phyloP scores from a whole-genome alignment of 2,797 vertebrate genomes.

The Pangasius sanitwongsei region DNA sequence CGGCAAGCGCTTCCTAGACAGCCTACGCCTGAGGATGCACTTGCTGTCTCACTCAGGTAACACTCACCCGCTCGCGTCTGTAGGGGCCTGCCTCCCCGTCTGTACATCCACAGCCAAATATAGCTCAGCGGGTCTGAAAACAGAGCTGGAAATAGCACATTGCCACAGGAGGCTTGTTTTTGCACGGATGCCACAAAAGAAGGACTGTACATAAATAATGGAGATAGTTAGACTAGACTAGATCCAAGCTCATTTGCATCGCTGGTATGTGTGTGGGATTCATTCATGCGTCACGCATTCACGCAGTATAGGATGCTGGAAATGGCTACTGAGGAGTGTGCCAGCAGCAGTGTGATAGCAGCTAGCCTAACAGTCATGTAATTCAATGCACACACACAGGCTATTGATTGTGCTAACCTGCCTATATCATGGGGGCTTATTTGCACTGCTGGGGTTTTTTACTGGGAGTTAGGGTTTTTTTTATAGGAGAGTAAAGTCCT shows the following conservation, averaged over 20 bases:
- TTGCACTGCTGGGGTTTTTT: slow-evolving; percentile 56
- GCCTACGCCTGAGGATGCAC: slow-evolving; percentile 96
- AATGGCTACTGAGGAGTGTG: slow-evolving; percentile 31
- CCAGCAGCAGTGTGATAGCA: slow-evolving; percentile 45
- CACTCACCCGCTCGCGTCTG: slow-evolving; percentile 41
- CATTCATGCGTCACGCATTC: slow-evolving; percentile 31
- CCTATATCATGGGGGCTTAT: slow-evolving; percentile 57
- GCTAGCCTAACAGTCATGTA: slow-evolving; percentile 55
- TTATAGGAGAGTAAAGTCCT: slow-evolving; percentile 39
- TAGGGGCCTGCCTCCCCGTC: slow-evolving; percentile 54
- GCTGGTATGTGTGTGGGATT: slow-evolving; percentile 24
- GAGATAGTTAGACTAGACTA: not conserved
- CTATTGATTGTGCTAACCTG: slow-evolving; percentile 63
- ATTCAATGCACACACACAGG: slow-evolving; percentile 60
- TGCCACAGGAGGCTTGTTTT: slow-evolving; percentile 10
- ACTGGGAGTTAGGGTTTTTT: slow-evolving; percentile 32
- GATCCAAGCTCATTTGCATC: slow-evolving; percentile 2
- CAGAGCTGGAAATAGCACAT: slow-evolving; percentile 32
- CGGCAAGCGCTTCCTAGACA: slow-evolving; percentile 94
- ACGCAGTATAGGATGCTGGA: slow-evolving; percentile 11
- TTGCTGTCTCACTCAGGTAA: slow-evolving; percentile 97
- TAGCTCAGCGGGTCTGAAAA: slow-evolving; percentile 41
- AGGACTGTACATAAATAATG: slow-evolving; percentile 33
- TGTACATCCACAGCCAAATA: slow-evolving; percentile 45
- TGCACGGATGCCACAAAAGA: slow-evolving; percentile 16